Percentiles rank a stretch among this genome's conserved stretches.
phyloP scores from a whole-genome alignment of 2,113 vertebrate genomes.

The Salvelinus sp. region DNA sequence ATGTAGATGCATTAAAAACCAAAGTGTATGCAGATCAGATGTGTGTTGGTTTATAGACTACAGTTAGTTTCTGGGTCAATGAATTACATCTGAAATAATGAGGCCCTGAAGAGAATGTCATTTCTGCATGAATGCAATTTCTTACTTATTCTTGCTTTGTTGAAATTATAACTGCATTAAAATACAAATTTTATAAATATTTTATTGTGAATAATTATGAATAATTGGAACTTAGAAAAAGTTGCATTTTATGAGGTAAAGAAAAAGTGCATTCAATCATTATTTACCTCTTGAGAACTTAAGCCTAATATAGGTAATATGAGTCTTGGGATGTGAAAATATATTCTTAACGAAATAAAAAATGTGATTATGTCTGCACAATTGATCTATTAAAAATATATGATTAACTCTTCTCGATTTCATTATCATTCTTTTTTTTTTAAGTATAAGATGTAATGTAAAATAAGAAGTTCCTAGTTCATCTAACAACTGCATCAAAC shows the following conservation, averaged over 20 bases:
- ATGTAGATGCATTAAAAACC: conserved; percentile 44
- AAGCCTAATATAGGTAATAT: too few relatives aligned
- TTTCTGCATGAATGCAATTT: conserved; percentile 53
- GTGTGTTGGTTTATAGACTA: conserved; percentile 64
- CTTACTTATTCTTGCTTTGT: conserved; percentile 23
- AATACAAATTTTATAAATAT: conserved; percentile 44
- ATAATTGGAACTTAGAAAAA: not conserved
- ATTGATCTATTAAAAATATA: not conserved
- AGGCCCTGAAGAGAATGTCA: conserved; percentile 64
- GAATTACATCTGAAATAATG: conserved; percentile 75
- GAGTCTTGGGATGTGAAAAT: too few relatives aligned
- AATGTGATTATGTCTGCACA: too few relatives aligned
- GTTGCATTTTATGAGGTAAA: not conserved
- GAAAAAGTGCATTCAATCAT: not conserved
- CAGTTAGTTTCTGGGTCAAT: conserved; percentile 76
- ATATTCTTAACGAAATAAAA: too few relatives aligned
- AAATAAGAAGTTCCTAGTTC: too few relatives aligned
- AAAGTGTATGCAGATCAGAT: conserved; percentile 56
- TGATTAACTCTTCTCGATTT: too few relatives aligned
- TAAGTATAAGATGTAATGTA: not conserved
- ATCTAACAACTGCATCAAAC: too few relatives aligned
- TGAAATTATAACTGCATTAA: conserved; percentile 58
- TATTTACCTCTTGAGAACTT: not conserved
- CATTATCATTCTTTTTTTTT: too few relatives aligned
- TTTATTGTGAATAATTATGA: conserved; percentile 18